Base-by-base conservation (phyloP, 1,140 invertebrate species). In the Apis laboriosa region DNA sequence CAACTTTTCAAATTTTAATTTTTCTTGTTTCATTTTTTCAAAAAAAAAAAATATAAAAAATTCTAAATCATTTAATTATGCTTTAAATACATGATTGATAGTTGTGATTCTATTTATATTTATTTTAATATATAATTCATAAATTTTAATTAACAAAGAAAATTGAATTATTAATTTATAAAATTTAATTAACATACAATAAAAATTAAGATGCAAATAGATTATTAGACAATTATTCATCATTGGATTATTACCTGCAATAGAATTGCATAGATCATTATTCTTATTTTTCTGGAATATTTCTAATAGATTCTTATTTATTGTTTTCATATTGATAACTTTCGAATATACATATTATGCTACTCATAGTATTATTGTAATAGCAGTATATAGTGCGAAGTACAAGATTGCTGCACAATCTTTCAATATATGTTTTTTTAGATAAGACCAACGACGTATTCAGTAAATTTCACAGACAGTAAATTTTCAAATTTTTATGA, bases 221-320 rank as follows among this genome's bases (percentile, higher is more conserved):
- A 67, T 11, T 12, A 28, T 56, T 9, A 19, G 19, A 0, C 34
- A 56, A 24, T 5, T 72, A 56, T 43, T 43, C 34, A 3, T 43
- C 4, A 72, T 77, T 60, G 67, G 15, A 17, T 34, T 56, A 60
- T 55, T 73, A n/a, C 21, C 75, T 75, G 70, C n/a, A 78, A 56
- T 49, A 43, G 43, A 28, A 43, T 86, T 34, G 15, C 11, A 19
- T 21, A 68, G 75, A 61, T 51, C 58, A 77, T 68, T 84, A 78
- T 75, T 75, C 19, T 9, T 24, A 12, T 15, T 28, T 55, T 53
- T 34, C 19, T n/a, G 19, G 63, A 84, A 80, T 28, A 72, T 84
- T 86, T 77, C 85, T 77, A 21, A 61, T 84, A 73, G 4, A 11
- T 43, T 64, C 34, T 76, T 2, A 72, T 51, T 84, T 84, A 86